Conservation (phyloP, 1,140 invertebrate species). For the Notospermus geniculatus region DNA sequence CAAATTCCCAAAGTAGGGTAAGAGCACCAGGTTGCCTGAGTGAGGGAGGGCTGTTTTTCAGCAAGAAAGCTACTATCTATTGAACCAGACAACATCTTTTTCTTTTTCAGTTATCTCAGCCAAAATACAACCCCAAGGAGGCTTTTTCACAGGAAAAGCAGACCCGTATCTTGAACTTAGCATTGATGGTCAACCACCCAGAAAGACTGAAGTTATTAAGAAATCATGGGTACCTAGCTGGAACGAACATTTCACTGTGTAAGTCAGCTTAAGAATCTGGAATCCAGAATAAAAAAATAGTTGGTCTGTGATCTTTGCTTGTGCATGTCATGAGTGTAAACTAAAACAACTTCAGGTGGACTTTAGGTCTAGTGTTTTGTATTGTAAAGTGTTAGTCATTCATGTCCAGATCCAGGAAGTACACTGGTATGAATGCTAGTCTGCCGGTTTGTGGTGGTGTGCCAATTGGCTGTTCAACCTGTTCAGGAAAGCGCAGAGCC, state of each 20-base stretch:
- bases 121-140: conserved; percentile 37
- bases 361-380: background rate
- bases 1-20: background rate
- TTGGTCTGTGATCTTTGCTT: too few relatives aligned
- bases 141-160: conserved; percentile 70
- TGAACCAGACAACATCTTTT: background rate
- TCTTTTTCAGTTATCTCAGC: conserved; percentile 41
- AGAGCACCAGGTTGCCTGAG: background rate
- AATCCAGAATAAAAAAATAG: too few relatives aligned
- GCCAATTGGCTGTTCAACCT: too few relatives aligned
- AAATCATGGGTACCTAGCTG: conserved; percentile 91
- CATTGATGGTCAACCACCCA: conserved; percentile 78
- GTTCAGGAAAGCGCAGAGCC: too few relatives aligned
- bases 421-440: too few relatives aligned
- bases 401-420: too few relatives aligned
- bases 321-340: too few relatives aligned
- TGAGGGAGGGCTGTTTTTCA: background rate
- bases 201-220: conserved; percentile 87
- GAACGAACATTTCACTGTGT: conserved; percentile 91
- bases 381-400: conserved; percentile 7
- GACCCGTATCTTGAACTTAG: conserved; percentile 91
- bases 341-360: too few relatives aligned
- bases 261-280: too few relatives aligned
- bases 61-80: background rate
- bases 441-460: too few relatives aligned